Percentiles rank a stretch among this genome's conserved stretches.
Evolutionary conservation across 2,797 vertebrate genomes (phyloP).

Genomic region (Spinus pinus): DNA sequence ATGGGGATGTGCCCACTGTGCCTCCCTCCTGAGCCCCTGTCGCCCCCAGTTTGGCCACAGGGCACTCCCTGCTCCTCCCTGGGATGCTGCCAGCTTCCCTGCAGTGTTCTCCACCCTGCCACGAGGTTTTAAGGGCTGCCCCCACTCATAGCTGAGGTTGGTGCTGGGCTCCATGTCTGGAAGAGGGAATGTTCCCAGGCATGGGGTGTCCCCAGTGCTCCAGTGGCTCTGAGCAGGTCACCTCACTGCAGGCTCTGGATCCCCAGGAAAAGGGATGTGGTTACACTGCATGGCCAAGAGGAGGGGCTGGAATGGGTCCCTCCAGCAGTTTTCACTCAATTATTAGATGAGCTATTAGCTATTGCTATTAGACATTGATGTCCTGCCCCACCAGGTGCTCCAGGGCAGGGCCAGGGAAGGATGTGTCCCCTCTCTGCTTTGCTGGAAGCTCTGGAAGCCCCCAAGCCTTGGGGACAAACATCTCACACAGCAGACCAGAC

Average conservation of each 20-base stretch:
- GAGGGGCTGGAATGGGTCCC: not conserved
- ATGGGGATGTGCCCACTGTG: fast-evolving
- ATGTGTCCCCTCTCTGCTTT: not conserved
- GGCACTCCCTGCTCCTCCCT: not conserved
- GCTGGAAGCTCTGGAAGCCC: not conserved
- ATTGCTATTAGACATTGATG: not conserved
- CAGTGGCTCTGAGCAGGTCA: not conserved
- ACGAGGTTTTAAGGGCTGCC: not conserved
- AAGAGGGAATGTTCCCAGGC: not conserved
- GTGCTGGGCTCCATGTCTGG: not conserved
- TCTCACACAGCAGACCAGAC: not conserved
- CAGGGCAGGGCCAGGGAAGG: not conserved
- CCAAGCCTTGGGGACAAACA: not conserved
- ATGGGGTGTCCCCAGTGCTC: fast-evolving
- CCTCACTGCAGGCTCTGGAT: not conserved
- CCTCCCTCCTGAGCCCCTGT: not conserved
- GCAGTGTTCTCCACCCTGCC: fast-evolving
- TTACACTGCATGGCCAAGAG: not conserved
- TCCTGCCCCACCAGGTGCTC: not conserved
- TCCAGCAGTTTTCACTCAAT: not conserved
- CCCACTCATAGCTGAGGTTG: not conserved
- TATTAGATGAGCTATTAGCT: not conserved
- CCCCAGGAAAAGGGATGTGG: not conserved
- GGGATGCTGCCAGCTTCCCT: not conserved
- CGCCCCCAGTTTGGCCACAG: fast-evolving